These are phyloP conservation scores for Heteromyza rotundicornis DNA, from an alignment of 2,888 invertebrate species.

Conservation along the genomic window DNA sequence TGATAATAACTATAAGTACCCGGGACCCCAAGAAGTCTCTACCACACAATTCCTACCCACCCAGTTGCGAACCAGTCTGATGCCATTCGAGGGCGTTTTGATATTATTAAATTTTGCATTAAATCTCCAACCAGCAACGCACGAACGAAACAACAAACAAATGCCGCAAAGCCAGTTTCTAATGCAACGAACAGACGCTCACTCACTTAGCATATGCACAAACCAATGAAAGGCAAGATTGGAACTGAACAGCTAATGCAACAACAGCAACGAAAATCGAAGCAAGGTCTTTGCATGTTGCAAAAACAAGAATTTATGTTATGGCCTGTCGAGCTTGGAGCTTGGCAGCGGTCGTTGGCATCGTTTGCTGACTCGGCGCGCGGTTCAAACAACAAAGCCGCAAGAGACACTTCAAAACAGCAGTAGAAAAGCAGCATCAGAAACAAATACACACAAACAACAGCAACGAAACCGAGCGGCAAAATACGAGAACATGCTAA, in stretches of 20 bases:
- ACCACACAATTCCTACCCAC: too few species aligned
- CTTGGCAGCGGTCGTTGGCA: slow-evolving; percentile 45
- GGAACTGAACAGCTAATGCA: slow-evolving; percentile 24
- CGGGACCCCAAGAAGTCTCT: too few species aligned
- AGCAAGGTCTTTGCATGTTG: slow-evolving; percentile 52
- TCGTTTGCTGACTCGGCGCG: slow-evolving; percentile 20
- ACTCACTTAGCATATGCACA: slow-evolving; percentile 5
- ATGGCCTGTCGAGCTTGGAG: slow-evolving; percentile 17
- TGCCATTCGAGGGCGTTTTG: too few species aligned
- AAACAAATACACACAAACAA: too few species aligned
- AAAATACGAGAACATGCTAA: not conserved
- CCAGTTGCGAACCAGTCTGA: too few species aligned
- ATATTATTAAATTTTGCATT: too few species aligned
- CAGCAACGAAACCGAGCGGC: too few species aligned
- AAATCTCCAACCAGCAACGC: too few species aligned
- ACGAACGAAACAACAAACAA: too few species aligned
- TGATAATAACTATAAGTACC: too few species aligned
- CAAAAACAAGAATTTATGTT: slow-evolving; percentile 27
- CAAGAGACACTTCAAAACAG: too few species aligned
- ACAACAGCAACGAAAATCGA: slow-evolving; percentile 31
- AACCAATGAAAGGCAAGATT: slow-evolving; percentile 18
- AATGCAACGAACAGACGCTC: not conserved
- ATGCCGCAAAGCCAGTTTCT: slow-evolving; percentile 2
- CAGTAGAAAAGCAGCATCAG: too few species aligned
- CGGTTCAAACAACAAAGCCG: not conserved